Evolutionary conservation across 2,888 invertebrate genomes (phyloP).

Genomic region (Nasonovia ribisnigri): DNA sequence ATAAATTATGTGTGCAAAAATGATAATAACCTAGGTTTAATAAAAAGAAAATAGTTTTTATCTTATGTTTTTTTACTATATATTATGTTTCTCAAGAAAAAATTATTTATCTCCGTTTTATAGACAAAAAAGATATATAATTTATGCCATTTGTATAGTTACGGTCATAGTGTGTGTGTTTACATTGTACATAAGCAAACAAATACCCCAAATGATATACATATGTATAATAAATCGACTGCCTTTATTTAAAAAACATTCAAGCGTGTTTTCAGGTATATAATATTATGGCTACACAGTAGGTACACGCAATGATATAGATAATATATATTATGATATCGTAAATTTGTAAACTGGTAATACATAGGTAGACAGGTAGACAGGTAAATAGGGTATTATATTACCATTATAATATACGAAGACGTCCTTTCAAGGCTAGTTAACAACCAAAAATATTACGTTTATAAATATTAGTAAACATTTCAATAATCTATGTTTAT

Average conservation of each 20-base stretch:
- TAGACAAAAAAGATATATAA: conserved; percentile 17
- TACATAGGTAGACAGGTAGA: neutral
- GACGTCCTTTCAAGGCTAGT: neutral
- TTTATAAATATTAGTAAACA: neutral
- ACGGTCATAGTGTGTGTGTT: neutral
- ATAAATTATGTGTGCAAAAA: neutral
- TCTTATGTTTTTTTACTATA: neutral
- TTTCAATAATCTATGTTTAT: conserved; percentile 17
- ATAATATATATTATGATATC: neutral
- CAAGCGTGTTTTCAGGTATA: neutral
- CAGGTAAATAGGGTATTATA: neutral
- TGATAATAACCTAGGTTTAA: neutral
- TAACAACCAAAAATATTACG: neutral
- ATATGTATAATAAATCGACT: neutral
- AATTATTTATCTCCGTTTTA: neutral
- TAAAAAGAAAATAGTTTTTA: neutral
- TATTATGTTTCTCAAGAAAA: neutral
- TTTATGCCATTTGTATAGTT: neutral
- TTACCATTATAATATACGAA: neutral
- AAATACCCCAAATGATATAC: neutral
- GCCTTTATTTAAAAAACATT: neutral
- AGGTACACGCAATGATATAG: conserved; percentile 7
- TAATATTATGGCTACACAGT: neutral
- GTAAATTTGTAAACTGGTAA: neutral
- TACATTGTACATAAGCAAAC: conserved; percentile 18